Conservation (phyloP, 2,113 vertebrate genomes). For the Pomatostomus ruficeps region DNA sequence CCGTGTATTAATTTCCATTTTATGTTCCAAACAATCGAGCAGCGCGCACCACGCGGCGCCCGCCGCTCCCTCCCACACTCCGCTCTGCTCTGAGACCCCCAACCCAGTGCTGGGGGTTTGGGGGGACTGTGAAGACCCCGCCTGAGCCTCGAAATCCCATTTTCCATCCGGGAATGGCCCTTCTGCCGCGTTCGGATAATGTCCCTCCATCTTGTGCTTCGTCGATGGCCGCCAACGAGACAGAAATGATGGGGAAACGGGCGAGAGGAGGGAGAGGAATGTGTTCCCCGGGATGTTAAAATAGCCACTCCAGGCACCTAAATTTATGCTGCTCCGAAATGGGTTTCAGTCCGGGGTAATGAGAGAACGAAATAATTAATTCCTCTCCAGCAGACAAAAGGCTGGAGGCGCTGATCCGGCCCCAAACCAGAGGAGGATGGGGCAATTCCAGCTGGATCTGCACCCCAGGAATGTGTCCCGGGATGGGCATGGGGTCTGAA, state of each 20-base stretch:
- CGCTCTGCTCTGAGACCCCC: fast-evolving
- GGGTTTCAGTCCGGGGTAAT: conserved; percentile 29
- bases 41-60: not conserved
- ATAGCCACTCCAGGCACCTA: not conserved
- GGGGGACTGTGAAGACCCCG: fast-evolving
- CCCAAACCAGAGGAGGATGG: fast-evolving
- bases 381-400: conserved; percentile 35
- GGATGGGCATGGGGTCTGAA: not conserved
- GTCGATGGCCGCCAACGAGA: not conserved
- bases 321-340: conserved; percentile 32
- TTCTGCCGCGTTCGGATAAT: fast-evolving
- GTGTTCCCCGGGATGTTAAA: not conserved
- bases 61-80: not conserved
- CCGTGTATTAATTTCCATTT: conserved; percentile 37
- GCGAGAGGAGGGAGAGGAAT: not conserved
- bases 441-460: not conserved
- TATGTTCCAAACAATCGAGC: conserved; percentile 23
- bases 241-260: not conserved
- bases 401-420: not conserved
- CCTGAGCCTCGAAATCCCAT: fast-evolving
- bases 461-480: fast-evolving
- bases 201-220: not conserved
- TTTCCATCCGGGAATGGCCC: fast-evolving
- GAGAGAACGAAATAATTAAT: conserved; percentile 57
- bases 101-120: fast-evolving